phyloP scores from a whole-genome alignment of 2,113 vertebrate species.

The Elgaria multicarinata region DNA sequence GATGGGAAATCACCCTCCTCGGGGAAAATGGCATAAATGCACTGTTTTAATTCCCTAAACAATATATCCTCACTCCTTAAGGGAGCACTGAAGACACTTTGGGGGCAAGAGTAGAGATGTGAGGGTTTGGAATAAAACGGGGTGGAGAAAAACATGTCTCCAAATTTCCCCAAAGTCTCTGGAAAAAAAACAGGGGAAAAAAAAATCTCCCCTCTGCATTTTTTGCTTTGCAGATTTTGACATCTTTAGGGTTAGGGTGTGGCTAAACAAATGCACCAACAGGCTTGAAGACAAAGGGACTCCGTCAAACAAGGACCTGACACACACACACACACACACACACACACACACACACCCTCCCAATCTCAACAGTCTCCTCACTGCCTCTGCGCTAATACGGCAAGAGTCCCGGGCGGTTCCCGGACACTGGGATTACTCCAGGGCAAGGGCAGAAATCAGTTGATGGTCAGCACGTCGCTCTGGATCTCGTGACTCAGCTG shows the following conservation, averaged over 20 bases:
- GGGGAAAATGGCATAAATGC: not conserved
- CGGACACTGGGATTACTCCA: not conserved
- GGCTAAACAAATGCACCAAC: accelerated
- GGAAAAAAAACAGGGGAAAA: not conserved
- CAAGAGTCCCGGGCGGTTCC: not conserved
- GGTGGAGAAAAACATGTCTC: not conserved
- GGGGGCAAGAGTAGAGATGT: not conserved
- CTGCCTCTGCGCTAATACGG: accelerated
- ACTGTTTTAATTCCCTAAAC: not conserved
- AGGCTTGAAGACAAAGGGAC: not conserved
- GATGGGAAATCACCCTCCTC: accelerated
- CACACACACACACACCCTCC: too few species aligned
- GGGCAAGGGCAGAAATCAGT: conserved; percentile 69
- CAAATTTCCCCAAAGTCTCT: not conserved
- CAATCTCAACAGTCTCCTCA: accelerated
- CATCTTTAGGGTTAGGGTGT: not conserved
- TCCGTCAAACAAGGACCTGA: not conserved
- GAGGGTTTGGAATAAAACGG: not conserved
- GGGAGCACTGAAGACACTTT: not conserved
- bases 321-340: too few species aligned
- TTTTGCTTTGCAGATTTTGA: too few species aligned
- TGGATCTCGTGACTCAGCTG: conserved; percentile 98
- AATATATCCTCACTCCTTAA: not conserved
- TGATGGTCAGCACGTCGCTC: conserved; percentile 95
- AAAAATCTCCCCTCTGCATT: too few species aligned